phyloP scores from a whole-genome alignment of 2,888 invertebrate species.

The Philereme transversata region DNA sequence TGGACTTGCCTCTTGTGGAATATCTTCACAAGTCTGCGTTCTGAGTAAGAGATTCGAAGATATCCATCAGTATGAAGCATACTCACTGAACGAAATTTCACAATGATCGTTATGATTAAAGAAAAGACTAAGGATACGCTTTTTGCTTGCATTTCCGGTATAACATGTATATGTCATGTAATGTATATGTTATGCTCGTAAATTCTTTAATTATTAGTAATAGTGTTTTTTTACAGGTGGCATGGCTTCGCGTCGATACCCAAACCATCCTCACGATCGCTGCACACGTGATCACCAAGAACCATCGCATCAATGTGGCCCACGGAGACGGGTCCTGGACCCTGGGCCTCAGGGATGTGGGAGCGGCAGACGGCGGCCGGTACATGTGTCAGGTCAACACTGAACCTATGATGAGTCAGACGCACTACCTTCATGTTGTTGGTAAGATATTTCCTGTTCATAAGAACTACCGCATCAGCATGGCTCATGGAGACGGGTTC shows the following conservation, averaged over 20 bases:
- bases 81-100: too few species aligned
- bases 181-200: too few species aligned
- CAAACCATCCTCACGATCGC: slow-evolving; percentile 95
- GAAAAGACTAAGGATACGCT: too few species aligned
- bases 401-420: slow-evolving; percentile 79
- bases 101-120: too few species aligned
- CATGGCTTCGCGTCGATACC: slow-evolving; percentile 95
- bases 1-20: too few species aligned
- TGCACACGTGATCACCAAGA: slow-evolving; percentile 94
- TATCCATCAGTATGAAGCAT: too few species aligned
- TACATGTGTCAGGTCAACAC: slow-evolving; percentile 88
- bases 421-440: slow-evolving; percentile 73
- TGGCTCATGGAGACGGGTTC: too few species aligned
- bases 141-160: too few species aligned
- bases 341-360: slow-evolving; percentile 91
- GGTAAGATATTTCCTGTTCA: slow-evolving; percentile 52
- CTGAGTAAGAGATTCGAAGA: too few species aligned
- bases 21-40: too few species aligned
- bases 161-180: too few species aligned
- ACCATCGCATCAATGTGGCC: slow-evolving; percentile 92
- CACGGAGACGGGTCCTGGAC: slow-evolving; percentile 93
- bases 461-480: neutral
- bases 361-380: slow-evolving; percentile 91
- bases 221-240: slow-evolving; percentile 85
- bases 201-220: neutral